Percentiles rank a stretch among this genome's conserved stretches.
These are phyloP conservation scores for Ypsolopha sequella DNA, from an alignment of 2,888 invertebrate species.

Conservation along the genomic window DNA sequence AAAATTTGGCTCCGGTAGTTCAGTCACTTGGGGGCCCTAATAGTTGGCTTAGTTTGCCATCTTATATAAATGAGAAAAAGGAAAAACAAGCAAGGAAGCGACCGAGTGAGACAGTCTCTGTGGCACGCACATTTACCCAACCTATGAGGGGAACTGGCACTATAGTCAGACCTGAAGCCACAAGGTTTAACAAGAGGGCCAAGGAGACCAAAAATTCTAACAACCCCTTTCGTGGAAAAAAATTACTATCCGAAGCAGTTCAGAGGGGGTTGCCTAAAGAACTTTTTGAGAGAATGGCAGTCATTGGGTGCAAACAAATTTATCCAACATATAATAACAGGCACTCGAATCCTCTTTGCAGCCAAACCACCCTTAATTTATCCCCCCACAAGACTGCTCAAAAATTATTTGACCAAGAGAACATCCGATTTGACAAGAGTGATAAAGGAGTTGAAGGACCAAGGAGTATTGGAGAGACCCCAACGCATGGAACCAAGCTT, in stretches of 20 bases:
- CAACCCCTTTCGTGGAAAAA: slow-evolving; percentile 3
- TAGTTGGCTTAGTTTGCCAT: slow-evolving; percentile 2
- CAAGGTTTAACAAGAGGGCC: not conserved
- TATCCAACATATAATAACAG: slow-evolving; percentile 6
- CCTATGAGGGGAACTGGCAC: not conserved
- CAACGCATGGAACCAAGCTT: slow-evolving; percentile 5
- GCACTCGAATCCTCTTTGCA: slow-evolving; percentile 8
- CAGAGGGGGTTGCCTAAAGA: slow-evolving; percentile 3
- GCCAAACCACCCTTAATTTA: slow-evolving; percentile 5
- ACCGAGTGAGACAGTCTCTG: not conserved
- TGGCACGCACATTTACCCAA: not conserved
- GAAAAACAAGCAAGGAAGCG: not conserved
- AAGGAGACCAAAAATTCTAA: slow-evolving; percentile 3
- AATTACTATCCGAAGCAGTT: not conserved
- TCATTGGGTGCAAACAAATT: slow-evolving; percentile 8
- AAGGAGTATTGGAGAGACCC: slow-evolving; percentile 6
- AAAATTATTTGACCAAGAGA: slow-evolving; percentile 4
- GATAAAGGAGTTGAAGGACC: slow-evolving; percentile 5
- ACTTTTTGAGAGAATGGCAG: slow-evolving; percentile 3
- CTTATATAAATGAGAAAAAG: not conserved
- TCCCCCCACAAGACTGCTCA: slow-evolving; percentile 1
- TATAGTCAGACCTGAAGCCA: not conserved
- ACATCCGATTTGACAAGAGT: slow-evolving; percentile 5
- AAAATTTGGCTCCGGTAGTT: not conserved
- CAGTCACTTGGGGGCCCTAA: slow-evolving; percentile 8